Base-by-base conservation (phyloP, 2,113 vertebrate genomes). In the Scomber japonicus region DNA sequence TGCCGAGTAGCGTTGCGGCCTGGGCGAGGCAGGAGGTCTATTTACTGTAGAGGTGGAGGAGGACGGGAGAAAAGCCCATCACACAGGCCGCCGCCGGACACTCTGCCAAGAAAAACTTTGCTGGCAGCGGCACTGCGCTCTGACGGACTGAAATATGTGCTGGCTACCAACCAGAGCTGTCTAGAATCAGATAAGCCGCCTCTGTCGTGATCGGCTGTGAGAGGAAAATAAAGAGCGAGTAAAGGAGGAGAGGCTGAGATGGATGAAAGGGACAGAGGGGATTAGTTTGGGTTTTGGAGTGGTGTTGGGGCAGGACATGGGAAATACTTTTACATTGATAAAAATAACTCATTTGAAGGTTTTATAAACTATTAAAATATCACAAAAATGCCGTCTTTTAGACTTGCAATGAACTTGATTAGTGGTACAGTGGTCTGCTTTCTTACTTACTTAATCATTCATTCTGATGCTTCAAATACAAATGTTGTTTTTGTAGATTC, bases 121-220 rank as follows among this genome's bases (percentile, higher is more conserved):
- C 76, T 75, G 85, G 87, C 82, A 84, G 75, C 31, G 14, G 44
- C 73, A 8, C 55, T 68, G 65, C 0, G 17, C 79, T 82, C 78
- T 31, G 78, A 71, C 30, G 19, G 85, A 59, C 56, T 67, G 67
- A 90, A 89, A 82, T 81, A 86, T 90, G 81, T 11, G n/a, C 76
- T 89, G 87, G 81, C 85, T 31, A 24, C 71, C n/a, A 30, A 86
- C 83, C 81, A 88, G 85, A 75, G 77, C 81, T 57, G 81, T 77
- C 63, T 11, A 53, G 46, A 73, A 85, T 90, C 90, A 90, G 90
- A 88, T 89, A 89, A 87, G 86, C 67, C 72, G 77, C 65, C 86
- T 69, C 80, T 78, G 75, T 87, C 15, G 21, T 64, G 71, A 72
- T 74, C 31, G 35, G 15, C 64, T 72, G 30, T 40, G 69, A 73